Conservation (phyloP, 2,888 invertebrate species). For the Oligia strigilis region DNA sequence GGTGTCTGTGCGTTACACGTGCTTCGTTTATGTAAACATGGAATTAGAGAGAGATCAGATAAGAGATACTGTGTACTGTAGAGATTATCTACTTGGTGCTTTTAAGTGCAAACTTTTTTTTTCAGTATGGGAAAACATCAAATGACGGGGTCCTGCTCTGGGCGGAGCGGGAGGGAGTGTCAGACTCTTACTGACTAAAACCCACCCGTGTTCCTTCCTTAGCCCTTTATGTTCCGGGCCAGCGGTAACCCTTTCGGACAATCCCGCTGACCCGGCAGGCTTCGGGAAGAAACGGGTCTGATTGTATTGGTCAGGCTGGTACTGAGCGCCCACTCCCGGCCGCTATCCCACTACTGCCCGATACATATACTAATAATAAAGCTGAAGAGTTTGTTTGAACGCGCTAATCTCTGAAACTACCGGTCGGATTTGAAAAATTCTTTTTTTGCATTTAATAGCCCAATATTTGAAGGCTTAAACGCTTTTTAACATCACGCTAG, state of each 20-base stretch:
- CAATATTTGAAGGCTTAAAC: not conserved
- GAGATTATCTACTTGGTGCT: not conserved
- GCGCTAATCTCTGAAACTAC: not conserved
- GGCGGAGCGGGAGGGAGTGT: too few relatives aligned
- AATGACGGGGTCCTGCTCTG: too few relatives aligned
- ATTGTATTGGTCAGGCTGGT: constrained; percentile 94
- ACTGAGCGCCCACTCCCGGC: constrained; percentile 98
- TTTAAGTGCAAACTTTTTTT: not conserved
- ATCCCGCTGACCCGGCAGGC: too few relatives aligned
- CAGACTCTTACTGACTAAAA: too few relatives aligned
- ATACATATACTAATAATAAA: constrained; percentile 89
- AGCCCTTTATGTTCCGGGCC: too few relatives aligned
- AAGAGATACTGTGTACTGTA: not conserved
- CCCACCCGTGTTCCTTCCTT: too few relatives aligned
- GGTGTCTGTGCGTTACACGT: not conserved
- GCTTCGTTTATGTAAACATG: constrained; percentile 8
- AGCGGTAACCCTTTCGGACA: too few relatives aligned
- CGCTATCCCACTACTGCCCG: constrained; percentile 99
- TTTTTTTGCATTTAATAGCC: not conserved
- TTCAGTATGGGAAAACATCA: too few relatives aligned
- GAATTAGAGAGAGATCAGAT: not conserved
- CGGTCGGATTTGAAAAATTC: not conserved
- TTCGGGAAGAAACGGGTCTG: constrained; percentile 87
- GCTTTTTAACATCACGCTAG: not conserved
- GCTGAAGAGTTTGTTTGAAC: not conserved